Evolutionary conservation across 2,888 invertebrate genomes (phyloP).

Genomic region (Luperina nickerlii): DNA sequence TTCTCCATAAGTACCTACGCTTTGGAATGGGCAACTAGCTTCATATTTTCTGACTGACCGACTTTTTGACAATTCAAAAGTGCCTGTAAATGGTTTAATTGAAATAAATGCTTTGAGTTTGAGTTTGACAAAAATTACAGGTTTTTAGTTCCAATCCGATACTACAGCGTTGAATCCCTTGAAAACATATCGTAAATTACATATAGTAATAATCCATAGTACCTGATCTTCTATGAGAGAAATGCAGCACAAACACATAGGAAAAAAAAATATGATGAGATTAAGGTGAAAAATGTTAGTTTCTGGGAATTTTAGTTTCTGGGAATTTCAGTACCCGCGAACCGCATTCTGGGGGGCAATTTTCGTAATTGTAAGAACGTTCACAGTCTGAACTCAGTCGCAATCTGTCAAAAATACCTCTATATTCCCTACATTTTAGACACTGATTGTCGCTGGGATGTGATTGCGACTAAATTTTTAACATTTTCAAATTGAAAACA

Average conservation of each 20-base stretch:
- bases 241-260: not conserved
- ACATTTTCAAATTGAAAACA: not conserved
- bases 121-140: not conserved
- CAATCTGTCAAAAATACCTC: not conserved
- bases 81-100: too few species aligned
- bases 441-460: too few species aligned
- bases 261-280: not conserved
- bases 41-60: too few species aligned
- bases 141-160: not conserved
- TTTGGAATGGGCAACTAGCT: too few species aligned
- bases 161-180: constrained; percentile 9
- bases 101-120: too few species aligned
- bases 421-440: not conserved
- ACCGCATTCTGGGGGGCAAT: too few species aligned
- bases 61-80: too few species aligned
- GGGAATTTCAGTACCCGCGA: not conserved
- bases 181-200: not conserved
- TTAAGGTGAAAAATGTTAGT: not conserved
- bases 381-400: not conserved
- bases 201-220: not conserved
- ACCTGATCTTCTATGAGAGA: not conserved
- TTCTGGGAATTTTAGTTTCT: not conserved
- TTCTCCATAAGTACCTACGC: too few species aligned
- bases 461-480: too few species aligned
- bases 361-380: not conserved